These are phyloP conservation scores for Diploscapter pachys DNA, from an alignment of 1,140 invertebrate genomes.

Conservation along the genomic window DNA sequence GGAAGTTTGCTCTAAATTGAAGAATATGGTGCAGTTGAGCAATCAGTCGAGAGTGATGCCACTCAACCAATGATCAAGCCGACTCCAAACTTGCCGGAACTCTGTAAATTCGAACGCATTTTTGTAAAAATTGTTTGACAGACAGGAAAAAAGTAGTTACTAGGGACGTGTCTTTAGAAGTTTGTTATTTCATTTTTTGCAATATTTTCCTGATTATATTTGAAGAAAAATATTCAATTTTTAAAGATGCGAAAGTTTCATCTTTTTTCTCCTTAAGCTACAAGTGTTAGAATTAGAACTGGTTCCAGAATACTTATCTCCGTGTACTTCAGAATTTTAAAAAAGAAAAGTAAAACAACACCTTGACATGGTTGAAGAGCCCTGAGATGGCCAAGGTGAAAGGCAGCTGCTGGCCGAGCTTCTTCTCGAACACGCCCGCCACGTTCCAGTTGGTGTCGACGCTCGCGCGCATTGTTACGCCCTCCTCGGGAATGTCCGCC, in stretches of 20 bases:
- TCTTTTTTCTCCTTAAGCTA: too few species aligned
- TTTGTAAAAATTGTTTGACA: too few species aligned
- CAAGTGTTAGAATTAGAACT: too few species aligned
- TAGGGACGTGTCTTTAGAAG: too few species aligned
- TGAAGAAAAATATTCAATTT: too few species aligned
- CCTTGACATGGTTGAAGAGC: constrained; percentile 76
- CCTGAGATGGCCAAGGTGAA: constrained; percentile 88
- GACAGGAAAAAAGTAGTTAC: too few species aligned
- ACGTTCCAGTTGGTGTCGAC: constrained; percentile 93
- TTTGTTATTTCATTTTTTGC: too few species aligned
- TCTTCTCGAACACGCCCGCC: constrained; percentile 87
- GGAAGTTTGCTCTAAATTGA: too few species aligned
- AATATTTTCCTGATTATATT: too few species aligned
- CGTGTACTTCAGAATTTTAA: neutral
- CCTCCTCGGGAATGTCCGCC: constrained; percentile 90
- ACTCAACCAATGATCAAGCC: constrained; percentile 61
- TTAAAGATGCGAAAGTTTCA: too few species aligned
- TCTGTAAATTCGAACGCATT: constrained; percentile 8
- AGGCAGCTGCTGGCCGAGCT: constrained; percentile 78
- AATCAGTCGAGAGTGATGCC: neutral
- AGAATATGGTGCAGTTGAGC: too few species aligned
- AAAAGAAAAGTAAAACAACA: constrained; percentile 29
- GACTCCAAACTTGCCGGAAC: constrained; percentile 61
- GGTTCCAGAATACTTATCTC: too few species aligned
- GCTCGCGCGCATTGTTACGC: constrained; percentile 82